Conservation (phyloP, 1,140 invertebrate genomes). For the Charaxes varanes region DNA sequence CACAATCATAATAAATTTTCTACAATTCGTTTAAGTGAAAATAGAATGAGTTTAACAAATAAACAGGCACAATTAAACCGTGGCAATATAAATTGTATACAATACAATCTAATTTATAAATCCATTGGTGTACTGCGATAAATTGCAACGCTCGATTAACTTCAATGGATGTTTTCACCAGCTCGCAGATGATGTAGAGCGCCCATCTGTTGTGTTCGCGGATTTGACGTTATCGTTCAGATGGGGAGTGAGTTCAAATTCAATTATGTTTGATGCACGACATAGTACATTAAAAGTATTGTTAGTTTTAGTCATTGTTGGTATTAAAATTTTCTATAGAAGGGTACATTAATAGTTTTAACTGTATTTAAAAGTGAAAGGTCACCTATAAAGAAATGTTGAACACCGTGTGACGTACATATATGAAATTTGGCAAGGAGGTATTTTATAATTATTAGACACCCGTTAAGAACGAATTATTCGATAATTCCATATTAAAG, state of each 20-base stretch:
- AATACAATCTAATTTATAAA: slow-evolving; percentile 28
- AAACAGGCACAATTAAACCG: background rate
- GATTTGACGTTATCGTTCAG: slow-evolving; percentile 15
- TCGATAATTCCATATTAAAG: too few relatives aligned
- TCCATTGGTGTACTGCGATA: slow-evolving; percentile 29
- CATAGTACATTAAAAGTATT: too few relatives aligned
- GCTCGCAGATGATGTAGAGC: slow-evolving; percentile 29
- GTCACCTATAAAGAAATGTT: too few relatives aligned
- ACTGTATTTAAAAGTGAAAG: too few relatives aligned
- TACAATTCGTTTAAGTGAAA: background rate
- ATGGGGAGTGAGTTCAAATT: slow-evolving; percentile 16
- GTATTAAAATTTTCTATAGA: too few relatives aligned
- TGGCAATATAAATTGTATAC: slow-evolving; percentile 18
- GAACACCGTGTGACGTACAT: too few relatives aligned
- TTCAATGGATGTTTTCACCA: slow-evolving; percentile 31
- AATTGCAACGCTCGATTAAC: slow-evolving; percentile 38
- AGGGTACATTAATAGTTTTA: too few relatives aligned
- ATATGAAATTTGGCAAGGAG: too few relatives aligned
- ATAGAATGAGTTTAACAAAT: background rate
- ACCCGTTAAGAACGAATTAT: too few relatives aligned
- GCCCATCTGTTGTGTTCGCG: slow-evolving; percentile 28
- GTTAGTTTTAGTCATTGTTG: too few relatives aligned
- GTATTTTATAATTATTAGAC: too few relatives aligned
- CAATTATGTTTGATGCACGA: too few relatives aligned
- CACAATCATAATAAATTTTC: background rate